Base-by-base conservation (phyloP, 1,140 invertebrate species). In the Heliconius congener region DNA sequence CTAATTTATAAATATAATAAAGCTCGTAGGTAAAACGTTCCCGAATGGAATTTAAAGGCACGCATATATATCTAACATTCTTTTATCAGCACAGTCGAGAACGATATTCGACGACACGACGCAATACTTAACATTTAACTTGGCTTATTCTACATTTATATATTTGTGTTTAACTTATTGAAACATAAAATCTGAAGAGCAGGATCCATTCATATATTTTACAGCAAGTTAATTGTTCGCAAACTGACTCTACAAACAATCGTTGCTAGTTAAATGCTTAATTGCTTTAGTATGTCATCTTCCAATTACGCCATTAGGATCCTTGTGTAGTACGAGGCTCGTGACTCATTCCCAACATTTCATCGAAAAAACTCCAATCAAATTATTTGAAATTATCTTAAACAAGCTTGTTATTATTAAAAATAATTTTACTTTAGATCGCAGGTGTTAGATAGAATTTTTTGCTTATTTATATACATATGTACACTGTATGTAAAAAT, bases 231-330 rank as follows among this genome's bases (percentile, higher is more conserved):
- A 23, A 23, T 23, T 27, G 55, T 60, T 60, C 8, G 23, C 27
- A 66, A 13, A 66, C 23, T 30, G 13, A 66, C 23, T 66, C 60
- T 66, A 30, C 27, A 66, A 66, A 66, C 27, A 66, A 6, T 66
- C 11, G 13, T 30, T 30, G 5, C 9, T 66, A 66, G 60, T 66
- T 66, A 16, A 66, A 66, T 66, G 27, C 30, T 66, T 66, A 66
- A 66, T 66, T 27, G 60, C 60, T 66, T 66, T 66, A 66, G 60
- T 66, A 66, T 66, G 60, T 66, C 60, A 30, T 66, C 60, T 30
- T 30, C 11, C 60, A 66, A 66, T 66, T 66, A 66, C 60, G 23
- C 60, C 23, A 66, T 66, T 16, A 66, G 9, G 60, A 66, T 27
- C 9, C 60, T 66, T 30, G 60, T 66, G 27, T 16, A 46, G 42